Percentiles rank a stretch among this genome's conserved stretches.
These are phyloP conservation scores for Rhinatrema bivittatum DNA, from an alignment of 2,797 vertebrate genomes.

Conservation along the genomic window DNA sequence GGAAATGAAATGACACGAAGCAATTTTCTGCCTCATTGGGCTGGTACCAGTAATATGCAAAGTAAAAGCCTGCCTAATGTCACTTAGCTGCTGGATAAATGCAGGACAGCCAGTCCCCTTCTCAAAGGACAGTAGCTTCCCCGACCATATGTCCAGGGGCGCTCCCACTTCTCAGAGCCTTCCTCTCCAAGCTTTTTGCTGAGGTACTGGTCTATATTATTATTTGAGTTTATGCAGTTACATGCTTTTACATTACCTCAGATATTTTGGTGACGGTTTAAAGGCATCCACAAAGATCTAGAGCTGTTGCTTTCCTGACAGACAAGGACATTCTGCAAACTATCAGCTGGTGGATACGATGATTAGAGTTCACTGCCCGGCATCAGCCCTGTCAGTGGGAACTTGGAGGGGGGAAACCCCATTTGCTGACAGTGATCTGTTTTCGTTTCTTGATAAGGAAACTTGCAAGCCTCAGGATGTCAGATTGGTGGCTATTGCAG, in stretches of 20 bases:
- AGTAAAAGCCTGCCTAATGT: conserved; percentile 56
- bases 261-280: conserved; percentile 48
- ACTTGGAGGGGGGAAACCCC: no score
- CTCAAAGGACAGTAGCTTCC: conserved; percentile 59
- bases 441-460: no score
- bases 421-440: no score
- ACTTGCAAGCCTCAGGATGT: no score
- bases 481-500: no score
- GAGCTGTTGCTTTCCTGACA: conserved; percentile 5
- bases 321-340: no score
- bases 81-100: conserved; percentile 58
- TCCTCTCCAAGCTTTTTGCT: conserved; percentile 34
- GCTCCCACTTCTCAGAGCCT: conserved; percentile 61
- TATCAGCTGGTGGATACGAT: no score
- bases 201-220: conserved; percentile 21
- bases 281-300: conserved; percentile 22
- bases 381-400: no score
- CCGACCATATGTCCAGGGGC: conserved; percentile 62
- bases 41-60: conserved; percentile 72
- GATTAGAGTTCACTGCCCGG: no score
- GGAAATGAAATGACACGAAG: conserved; percentile 89
- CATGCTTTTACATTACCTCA: conserved; percentile 46
- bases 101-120: conserved; percentile 57
- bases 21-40: conserved; percentile 90
- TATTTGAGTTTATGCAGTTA: conserved; percentile 51